A percentile compares a stretch with the other conserved stretches of the same genome.
phyloP scores from a whole-genome alignment of 2,113 vertebrate species.

The Uria lomvia region DNA sequence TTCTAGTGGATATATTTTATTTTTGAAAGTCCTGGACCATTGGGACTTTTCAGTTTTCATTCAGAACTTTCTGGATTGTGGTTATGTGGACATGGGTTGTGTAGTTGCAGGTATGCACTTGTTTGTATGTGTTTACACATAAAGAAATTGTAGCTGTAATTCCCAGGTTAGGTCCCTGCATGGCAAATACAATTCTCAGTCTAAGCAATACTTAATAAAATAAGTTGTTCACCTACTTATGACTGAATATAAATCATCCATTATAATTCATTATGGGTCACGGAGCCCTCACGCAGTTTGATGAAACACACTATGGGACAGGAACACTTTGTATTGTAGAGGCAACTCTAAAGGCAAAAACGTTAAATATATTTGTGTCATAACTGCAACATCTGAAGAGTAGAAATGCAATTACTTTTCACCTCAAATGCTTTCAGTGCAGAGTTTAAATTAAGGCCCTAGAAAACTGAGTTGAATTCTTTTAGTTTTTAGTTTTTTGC shows the following conservation, averaged over 20 bases:
- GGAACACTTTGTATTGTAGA: neutral
- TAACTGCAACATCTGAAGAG: neutral
- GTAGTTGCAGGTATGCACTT: neutral
- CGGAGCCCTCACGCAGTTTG: neutral
- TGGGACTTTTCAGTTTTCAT: neutral
- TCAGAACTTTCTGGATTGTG: neutral
- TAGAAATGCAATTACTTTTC: neutral
- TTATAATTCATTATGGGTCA: neutral
- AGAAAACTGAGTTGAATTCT: neutral
- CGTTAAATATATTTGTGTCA: neutral
- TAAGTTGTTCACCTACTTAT: neutral
- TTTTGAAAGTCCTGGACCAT: neutral
- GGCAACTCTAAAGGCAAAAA: neutral
- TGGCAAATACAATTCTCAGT: neutral
- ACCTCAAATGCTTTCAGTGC: neutral
- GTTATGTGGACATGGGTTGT: accelerated
- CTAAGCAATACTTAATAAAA: neutral
- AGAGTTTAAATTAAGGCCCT: neutral
- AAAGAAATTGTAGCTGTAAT: neutral
- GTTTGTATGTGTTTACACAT: neutral
- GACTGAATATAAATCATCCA: neutral
- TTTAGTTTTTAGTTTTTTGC: neutral
- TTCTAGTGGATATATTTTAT: neutral
- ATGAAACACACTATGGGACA: neutral
- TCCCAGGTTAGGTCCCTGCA: neutral